Evolutionary conservation across 2,888 invertebrate species (phyloP).

Genomic region (Chloroclysta siterata): DNA sequence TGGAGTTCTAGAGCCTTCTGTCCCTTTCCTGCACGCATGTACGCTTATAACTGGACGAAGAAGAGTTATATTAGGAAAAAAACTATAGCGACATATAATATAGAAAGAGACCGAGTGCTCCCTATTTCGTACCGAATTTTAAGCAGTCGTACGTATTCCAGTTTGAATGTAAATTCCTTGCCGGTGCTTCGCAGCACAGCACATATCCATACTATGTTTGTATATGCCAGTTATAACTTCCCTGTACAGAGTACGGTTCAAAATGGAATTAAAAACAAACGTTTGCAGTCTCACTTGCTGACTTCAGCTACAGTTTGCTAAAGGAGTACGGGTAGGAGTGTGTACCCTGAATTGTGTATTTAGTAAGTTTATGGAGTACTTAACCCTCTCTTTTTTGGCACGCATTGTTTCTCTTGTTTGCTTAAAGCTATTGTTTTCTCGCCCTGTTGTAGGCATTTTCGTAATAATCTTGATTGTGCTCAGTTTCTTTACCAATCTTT

Average conservation of each 20-base stretch:
- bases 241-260: conserved; percentile 3
- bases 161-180: not conserved
- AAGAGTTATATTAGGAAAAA: too few relatives aligned
- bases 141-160: not conserved
- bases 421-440: conserved; percentile 33
- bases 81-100: too few relatives aligned
- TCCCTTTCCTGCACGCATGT: not conserved
- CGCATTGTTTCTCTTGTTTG: conserved; percentile 46
- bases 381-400: conserved; percentile 65
- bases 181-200: not conserved
- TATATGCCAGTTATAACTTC: not conserved
- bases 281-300: conserved; percentile 38
- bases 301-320: conserved; percentile 51
- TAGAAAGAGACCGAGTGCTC: too few relatives aligned
- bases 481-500: not conserved
- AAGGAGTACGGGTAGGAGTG: conserved; percentile 37
- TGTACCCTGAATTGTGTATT: conserved; percentile 57
- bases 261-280: conserved; percentile 37
- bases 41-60: not conserved
- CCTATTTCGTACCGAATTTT: not conserved
- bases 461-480: conserved; percentile 16
- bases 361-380: conserved; percentile 63
- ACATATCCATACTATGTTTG: not conserved
- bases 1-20: not conserved
- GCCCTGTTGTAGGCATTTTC: conserved; percentile 18